These are phyloP conservation scores for Macrocentrus cingulum DNA, from an alignment of 1,140 invertebrate species.

Conservation along the genomic window DNA sequence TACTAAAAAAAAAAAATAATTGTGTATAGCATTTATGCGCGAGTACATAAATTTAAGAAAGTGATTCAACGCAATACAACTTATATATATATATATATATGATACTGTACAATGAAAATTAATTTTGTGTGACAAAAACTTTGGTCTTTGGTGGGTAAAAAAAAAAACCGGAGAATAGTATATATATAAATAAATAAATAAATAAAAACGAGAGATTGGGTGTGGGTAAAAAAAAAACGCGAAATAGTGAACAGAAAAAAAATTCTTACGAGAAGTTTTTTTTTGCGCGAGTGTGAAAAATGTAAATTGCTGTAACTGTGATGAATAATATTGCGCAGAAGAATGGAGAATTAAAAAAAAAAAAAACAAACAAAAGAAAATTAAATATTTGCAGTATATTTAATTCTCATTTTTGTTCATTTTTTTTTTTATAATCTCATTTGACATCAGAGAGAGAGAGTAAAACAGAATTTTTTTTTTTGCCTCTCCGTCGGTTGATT, in stretches of 20 bases:
- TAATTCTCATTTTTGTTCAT: neutral
- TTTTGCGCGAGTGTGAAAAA: slow-evolving; percentile 32
- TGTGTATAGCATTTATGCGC: slow-evolving; percentile 13
- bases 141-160: neutral
- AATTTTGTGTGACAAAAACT: neutral
- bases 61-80: slow-evolving; percentile 32
- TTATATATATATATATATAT: no score
- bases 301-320: slow-evolving; percentile 48
- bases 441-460: no score
- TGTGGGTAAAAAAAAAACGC: slow-evolving; percentile 17
- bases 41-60: slow-evolving; percentile 25
- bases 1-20: slow-evolving; percentile 9
- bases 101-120: slow-evolving; percentile 26
- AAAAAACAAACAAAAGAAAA: slow-evolving; percentile 16
- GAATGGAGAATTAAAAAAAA: no score
- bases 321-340: slow-evolving; percentile 38
- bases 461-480: neutral
- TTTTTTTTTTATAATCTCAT: neutral
- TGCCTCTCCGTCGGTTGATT: neutral
- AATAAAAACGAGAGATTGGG: slow-evolving; percentile 24
- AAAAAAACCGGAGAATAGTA: slow-evolving; percentile 5
- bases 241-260: slow-evolving; percentile 1
- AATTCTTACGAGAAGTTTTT: slow-evolving; percentile 13
- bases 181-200: slow-evolving; percentile 2
- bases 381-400: slow-evolving; percentile 1